Conservation (phyloP, 2,888 invertebrate genomes). For the Trachelus troglodyta region DNA sequence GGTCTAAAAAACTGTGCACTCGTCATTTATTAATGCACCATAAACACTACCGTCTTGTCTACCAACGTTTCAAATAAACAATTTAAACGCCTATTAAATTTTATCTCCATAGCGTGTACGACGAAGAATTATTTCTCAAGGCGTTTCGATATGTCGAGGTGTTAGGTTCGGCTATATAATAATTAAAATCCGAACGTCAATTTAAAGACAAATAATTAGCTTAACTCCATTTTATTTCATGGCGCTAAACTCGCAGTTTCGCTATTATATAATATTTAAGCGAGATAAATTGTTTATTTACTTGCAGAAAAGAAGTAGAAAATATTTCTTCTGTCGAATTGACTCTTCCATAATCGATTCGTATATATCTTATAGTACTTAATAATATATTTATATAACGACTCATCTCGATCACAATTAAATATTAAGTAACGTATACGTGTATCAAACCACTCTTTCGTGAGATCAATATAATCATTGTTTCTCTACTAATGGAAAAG, state of each 20-base stretch:
- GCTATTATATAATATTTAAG: constrained; percentile 37
- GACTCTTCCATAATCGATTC: constrained; percentile 10
- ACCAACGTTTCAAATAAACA: too few species aligned
- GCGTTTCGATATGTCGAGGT: background rate
- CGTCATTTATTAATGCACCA: background rate
- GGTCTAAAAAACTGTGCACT: background rate
- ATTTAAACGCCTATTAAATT: too few species aligned
- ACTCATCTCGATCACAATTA: background rate
- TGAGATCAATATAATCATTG: too few species aligned
- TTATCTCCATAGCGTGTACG: too few species aligned
- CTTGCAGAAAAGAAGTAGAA: background rate
- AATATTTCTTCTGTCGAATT: constrained; percentile 9
- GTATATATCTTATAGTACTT: background rate
- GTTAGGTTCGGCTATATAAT: background rate
- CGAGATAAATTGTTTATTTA: constrained; percentile 9
- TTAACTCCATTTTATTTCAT: background rate
- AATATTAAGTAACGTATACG: too few species aligned
- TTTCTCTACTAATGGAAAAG: background rate
- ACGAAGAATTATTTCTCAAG: background rate
- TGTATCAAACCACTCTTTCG: too few species aligned
- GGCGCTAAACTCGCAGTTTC: background rate
- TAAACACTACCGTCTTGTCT: background rate
- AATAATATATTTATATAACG: background rate
- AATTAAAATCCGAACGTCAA: constrained; percentile 14
- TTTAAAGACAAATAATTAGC: constrained; percentile 12